Percentiles rank a stretch among this genome's conserved stretches.
Conservation (phyloP, 35 echinoderm and acorn worm genomes). For the Chiridota heheva region DNA sequence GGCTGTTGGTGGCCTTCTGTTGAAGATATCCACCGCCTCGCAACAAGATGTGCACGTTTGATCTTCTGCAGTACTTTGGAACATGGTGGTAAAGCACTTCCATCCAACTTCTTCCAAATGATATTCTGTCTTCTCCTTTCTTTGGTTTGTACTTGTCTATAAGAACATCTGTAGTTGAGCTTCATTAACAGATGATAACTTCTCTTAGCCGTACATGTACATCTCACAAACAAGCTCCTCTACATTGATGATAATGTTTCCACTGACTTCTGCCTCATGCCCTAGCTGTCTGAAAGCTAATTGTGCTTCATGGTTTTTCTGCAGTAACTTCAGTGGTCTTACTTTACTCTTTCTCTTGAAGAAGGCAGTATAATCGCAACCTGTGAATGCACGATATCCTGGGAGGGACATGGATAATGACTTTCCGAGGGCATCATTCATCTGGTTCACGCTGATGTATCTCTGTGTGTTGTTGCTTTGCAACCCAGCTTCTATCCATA, state of each 20-base stretch:
- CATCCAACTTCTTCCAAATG: slow-evolving; percentile 1
- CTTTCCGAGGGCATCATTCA: neutral
- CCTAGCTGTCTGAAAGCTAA: slow-evolving; percentile 1
- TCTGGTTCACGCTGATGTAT: slow-evolving; percentile 11
- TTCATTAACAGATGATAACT: neutral
- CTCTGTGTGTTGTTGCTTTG: neutral
- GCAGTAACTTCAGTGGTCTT: slow-evolving; percentile 1
- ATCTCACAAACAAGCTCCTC: neutral
- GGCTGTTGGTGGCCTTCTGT: neutral
- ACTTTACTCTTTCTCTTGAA: slow-evolving; percentile 16
- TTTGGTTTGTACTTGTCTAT: neutral
- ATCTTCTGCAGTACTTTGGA: slow-evolving; percentile 8
- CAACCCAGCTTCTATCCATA: slow-evolving; percentile 31
- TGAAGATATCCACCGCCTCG: slow-evolving; percentile 18
- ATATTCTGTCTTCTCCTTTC: neutral
- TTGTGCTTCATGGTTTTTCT: slow-evolving; percentile 3
- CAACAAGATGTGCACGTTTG: slow-evolving; percentile 12
- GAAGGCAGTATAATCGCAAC: slow-evolving; percentile 9
- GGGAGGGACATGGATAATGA: neutral
- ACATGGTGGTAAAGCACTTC: slow-evolving; percentile 23
- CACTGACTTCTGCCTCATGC: neutral
- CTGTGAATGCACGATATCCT: slow-evolving; percentile 21
- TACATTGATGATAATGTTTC: neutral
- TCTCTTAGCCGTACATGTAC: neutral
- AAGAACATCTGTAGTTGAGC: neutral